Conservation (phyloP, 2,797 vertebrate species). For the Aulostomus chinensis region DNA sequence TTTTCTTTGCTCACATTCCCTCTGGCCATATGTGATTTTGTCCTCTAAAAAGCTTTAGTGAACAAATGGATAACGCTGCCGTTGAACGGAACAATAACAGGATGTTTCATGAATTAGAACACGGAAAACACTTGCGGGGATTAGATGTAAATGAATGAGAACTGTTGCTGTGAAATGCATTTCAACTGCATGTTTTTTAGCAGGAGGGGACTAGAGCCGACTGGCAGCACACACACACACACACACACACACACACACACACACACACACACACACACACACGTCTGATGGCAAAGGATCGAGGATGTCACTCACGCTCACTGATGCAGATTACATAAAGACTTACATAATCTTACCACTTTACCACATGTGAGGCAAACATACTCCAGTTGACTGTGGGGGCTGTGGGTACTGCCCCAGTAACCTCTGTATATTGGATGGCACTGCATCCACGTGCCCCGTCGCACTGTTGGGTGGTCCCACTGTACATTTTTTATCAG, state of each 20-base stretch:
- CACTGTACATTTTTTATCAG: slow-evolving; percentile 21
- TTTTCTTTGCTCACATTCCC: slow-evolving; percentile 24
- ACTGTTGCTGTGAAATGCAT: slow-evolving; percentile 3
- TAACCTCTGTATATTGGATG: slow-evolving; percentile 64
- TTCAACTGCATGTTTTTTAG: slow-evolving; percentile 12
- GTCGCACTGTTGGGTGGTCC: slow-evolving; percentile 20
- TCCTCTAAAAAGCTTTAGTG: slow-evolving; percentile 22
- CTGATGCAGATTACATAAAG: slow-evolving; percentile 82
- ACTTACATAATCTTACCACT: slow-evolving; percentile 83
- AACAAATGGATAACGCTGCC: slow-evolving; percentile 14
- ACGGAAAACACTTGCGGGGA: too few species aligned
- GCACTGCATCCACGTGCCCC: slow-evolving; percentile 57
- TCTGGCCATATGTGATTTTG: slow-evolving; percentile 29
- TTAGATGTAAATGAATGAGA: too few species aligned
- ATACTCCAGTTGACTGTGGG: slow-evolving; percentile 66
- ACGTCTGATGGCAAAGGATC: slow-evolving; percentile 52
- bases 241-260: slow-evolving; percentile 35
- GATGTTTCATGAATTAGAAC: slow-evolving; percentile 30
- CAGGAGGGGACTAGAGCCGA: slow-evolving; percentile 48
- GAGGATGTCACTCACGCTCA: slow-evolving; percentile 72
- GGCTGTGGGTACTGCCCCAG: slow-evolving; percentile 66
- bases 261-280: too few species aligned
- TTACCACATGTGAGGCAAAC: slow-evolving; percentile 77
- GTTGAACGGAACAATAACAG: slow-evolving; percentile 36
- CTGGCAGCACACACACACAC: slow-evolving; percentile 54